These are phyloP conservation scores for Silurus asotus DNA, from an alignment of 2,113 vertebrate genomes.

Conservation along the genomic window DNA sequence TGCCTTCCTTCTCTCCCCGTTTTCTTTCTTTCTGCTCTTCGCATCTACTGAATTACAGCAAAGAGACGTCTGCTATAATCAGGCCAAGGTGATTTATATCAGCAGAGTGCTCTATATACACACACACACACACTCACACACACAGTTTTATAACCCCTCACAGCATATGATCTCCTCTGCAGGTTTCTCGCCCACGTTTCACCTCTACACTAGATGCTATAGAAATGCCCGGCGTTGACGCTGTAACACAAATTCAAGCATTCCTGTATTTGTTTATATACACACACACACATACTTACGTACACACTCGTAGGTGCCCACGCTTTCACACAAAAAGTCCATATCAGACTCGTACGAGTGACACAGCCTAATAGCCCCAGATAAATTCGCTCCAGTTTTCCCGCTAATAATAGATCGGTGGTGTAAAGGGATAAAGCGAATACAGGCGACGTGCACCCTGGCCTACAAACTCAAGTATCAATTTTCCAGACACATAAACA, in stretches of 20 bases:
- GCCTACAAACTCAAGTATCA: slow-evolving; percentile 16
- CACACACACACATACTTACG: not conserved
- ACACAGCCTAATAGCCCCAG: slow-evolving; percentile 23
- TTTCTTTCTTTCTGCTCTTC: not conserved
- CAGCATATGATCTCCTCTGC: slow-evolving; percentile 31
- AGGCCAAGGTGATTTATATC: slow-evolving; percentile 61
- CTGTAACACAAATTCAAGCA: not conserved
- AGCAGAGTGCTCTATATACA: slow-evolving; percentile 47
- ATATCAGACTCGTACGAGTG: not conserved
- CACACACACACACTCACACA: slow-evolving; percentile 39
- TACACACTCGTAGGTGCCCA: not conserved
- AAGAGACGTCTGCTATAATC: slow-evolving; percentile 60
- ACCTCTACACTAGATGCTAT: not conserved
- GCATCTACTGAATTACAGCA: slow-evolving; percentile 40
- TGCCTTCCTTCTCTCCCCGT: not conserved
- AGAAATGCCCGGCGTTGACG: not conserved
- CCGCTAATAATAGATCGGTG: slow-evolving; percentile 14
- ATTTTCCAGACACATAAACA: slow-evolving; percentile 27
- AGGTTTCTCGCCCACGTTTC: slow-evolving; percentile 18
- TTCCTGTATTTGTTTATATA: not conserved
- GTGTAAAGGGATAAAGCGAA: not conserved
- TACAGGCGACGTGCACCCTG: not conserved
- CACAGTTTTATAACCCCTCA: slow-evolving; percentile 36
- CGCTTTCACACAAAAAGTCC: not conserved
- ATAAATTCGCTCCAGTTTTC: slow-evolving; percentile 25